These are phyloP conservation scores for Callopanchax toddi DNA, from an alignment of 2,113 vertebrate genomes.

Conservation along the genomic window DNA sequence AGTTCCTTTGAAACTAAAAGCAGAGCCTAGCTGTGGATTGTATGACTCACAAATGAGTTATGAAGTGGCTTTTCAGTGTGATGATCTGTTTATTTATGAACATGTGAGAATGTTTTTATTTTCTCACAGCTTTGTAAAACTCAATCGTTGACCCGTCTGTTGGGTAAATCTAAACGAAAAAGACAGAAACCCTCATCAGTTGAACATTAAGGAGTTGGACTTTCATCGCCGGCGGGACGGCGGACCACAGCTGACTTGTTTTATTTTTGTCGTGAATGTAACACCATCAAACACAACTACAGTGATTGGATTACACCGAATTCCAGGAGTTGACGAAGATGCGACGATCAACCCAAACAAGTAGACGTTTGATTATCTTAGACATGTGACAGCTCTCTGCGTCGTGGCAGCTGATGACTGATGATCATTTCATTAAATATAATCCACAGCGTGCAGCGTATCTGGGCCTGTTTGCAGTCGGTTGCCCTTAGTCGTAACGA, in stretches of 20 bases:
- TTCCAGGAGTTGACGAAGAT: no score
- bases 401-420: constrained; percentile 35
- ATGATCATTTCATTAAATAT: constrained; percentile 26
- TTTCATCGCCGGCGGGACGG: constrained; percentile 47
- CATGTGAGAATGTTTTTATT: constrained; percentile 35
- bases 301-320: constrained; percentile 45
- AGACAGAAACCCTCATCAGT: constrained; percentile 25
- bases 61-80: constrained; percentile 30
- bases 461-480: constrained; percentile 22
- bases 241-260: constrained; percentile 47
- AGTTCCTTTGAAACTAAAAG: constrained; percentile 24
- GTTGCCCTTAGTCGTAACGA: constrained; percentile 36
- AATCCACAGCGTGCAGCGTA: constrained; percentile 13
- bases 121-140: constrained; percentile 33
- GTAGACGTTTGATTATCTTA: constrained; percentile 21
- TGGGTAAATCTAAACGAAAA: constrained; percentile 23
- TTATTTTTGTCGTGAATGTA: constrained; percentile 50
- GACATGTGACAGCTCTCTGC: constrained; percentile 23
- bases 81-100: constrained; percentile 43
- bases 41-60: constrained; percentile 40
- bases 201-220: constrained; percentile 29
- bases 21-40: constrained; percentile 10
- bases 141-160: not conserved
- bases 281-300: constrained; percentile 43
- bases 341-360: constrained; percentile 36